Evolutionary conservation across 2,113 vertebrate species (phyloP).

Genomic region (Hydrochoerus hydrochaeris): DNA sequence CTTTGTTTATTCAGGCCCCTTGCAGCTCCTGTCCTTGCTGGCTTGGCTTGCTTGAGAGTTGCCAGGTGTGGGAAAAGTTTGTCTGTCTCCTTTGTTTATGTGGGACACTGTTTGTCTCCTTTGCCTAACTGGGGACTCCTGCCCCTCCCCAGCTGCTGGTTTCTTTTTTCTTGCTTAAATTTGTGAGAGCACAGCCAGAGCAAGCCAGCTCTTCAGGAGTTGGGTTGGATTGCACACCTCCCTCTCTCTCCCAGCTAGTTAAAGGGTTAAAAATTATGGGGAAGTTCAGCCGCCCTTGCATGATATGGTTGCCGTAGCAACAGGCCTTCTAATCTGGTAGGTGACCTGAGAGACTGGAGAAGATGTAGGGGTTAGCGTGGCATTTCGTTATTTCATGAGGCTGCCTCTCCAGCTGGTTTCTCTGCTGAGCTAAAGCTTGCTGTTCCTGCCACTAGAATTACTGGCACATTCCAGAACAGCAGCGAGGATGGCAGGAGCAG

Average conservation of each 20-base stretch:
- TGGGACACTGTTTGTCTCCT: conserved; percentile 42
- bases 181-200: background rate
- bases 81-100: background rate
- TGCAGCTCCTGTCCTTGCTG: background rate
- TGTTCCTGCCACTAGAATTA: conserved; percentile 82
- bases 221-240: background rate
- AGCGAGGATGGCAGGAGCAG: conserved; percentile 68
- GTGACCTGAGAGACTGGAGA: conserved; percentile 95
- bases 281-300: conserved; percentile 92
- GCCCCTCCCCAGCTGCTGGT: background rate
- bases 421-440: conserved; percentile 85
- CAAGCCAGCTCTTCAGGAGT: background rate
- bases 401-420: conserved; percentile 90
- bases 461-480: conserved; percentile 86
- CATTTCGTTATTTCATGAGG: conserved; percentile 92
- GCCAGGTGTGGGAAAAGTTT: conserved; percentile 84
- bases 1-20: conserved; percentile 72
- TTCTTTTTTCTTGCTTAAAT: conserved; percentile 22
- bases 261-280: conserved; percentile 92
- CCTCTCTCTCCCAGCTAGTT: conserved; percentile 64
- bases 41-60: background rate
- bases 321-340: conserved; percentile 95
- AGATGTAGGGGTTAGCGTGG: conserved; percentile 90
- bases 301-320: conserved; percentile 96
- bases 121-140: conserved; percentile 63